These are phyloP conservation scores for Adoxophyes honmai DNA, from an alignment of 1,140 invertebrate species.

Conservation along the genomic window DNA sequence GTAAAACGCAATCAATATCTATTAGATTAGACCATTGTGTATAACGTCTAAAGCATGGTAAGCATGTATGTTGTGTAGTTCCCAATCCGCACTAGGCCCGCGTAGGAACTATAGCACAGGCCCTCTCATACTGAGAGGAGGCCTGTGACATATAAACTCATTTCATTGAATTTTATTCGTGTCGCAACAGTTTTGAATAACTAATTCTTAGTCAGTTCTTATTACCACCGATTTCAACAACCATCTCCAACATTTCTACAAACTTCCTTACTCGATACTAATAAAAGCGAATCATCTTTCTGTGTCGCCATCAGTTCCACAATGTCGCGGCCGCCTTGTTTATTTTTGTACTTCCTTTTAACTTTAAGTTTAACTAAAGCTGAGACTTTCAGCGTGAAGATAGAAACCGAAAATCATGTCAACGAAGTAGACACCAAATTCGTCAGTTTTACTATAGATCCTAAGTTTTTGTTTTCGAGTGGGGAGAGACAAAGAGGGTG, in stretches of 20 bases:
- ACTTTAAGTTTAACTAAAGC: slow-evolving; percentile 13
- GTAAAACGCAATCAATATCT: no score
- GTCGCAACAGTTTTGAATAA: no score
- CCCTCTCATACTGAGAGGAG: no score
- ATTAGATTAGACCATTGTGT: no score
- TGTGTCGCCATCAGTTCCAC: background rate
- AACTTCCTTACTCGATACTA: background rate
- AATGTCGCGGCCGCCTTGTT: background rate
- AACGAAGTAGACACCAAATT: slow-evolving; percentile 79
- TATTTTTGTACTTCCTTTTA: slow-evolving; percentile 3
- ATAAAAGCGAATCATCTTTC: background rate
- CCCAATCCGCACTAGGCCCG: no score
- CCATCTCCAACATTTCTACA: no score
- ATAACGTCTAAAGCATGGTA: no score
- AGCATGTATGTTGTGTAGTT: no score
- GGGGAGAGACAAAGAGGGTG: slow-evolving; percentile 52
- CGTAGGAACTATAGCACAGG: no score
- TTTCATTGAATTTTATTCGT: no score
- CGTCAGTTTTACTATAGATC: slow-evolving; percentile 81
- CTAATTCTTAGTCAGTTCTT: no score
- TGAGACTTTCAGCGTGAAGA: slow-evolving; percentile 46
- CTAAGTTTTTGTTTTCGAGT: slow-evolving; percentile 60
- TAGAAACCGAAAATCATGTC: slow-evolving; percentile 63
- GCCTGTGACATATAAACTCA: no score
- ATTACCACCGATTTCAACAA: background rate